Base-by-base conservation (phyloP, 64 coral and sea anemone genomes). In the Dendronephthya gigantea region DNA sequence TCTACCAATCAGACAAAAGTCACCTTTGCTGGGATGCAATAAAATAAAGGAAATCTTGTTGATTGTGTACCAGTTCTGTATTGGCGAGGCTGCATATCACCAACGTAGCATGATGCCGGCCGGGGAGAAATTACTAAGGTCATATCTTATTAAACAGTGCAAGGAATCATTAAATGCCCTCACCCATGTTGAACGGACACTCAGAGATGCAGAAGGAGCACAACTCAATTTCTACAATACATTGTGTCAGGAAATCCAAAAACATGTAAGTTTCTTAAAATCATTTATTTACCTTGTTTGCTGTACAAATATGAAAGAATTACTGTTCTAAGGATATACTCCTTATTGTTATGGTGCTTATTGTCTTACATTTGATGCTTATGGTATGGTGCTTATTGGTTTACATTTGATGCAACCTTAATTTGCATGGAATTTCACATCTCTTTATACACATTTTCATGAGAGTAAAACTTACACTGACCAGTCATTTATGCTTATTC, bases 11-110 rank as follows among this genome's bases (percentile, higher is more conserved):
- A n/a, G n/a, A n/a, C n/a, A n/a, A n/a, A n/a, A n/a, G n/a, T n/a
- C n/a, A n/a, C n/a, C n/a, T n/a, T n/a, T n/a, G n/a, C n/a, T n/a
- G 69, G 69, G 34, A 34, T 2, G 25, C 11, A 28, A 13, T 22
- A 76, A 27, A 31, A 34, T 76, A 76, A 76, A 28, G 35, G 69
- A 76, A 76, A 76, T 76, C 25, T 76, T 76, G 69, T 37, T 76
- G 31, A 76, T 76, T 22, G 69, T 76, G 2, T 7, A 76, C 69
- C 69, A 76, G 23, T 76, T 76, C 25, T 76, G 69, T 16, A 76
- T 76, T 34, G 69, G 69, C 25, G 69, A 76, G 25, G 69, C 29
- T 34, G 69, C 69, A 3, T 76, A 76, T 76, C 69, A 76, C 31
- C 13, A 76, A 76, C 13, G 5, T 76, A 76, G 13, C 12, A 76